Evolutionary conservation across 2,888 invertebrate species (phyloP), one percentile per base, ranked within the genome.

Genomic region (Ichneumon xanthorius): DNA sequence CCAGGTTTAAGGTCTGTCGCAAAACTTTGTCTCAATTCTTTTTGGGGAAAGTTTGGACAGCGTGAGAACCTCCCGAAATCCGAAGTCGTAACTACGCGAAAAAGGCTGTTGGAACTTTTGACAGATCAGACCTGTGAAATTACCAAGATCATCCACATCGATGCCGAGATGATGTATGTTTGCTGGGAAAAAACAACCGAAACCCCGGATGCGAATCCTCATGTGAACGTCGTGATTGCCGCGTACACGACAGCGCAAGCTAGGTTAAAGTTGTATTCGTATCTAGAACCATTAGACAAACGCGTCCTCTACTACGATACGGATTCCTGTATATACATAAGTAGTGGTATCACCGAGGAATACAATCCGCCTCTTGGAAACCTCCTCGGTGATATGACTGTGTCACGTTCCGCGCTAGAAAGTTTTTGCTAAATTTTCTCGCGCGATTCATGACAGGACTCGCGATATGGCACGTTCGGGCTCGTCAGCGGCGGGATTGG

Each of bases 291-390:
- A 9, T 82, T 94, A 4, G 89, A 86, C 7, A 77, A 87, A 37
- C 58, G 91, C 22, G 90, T 90, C 9, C 70, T 94, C 5, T 93
- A 94, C 85, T n/a, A n/a, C n/a, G n/a, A n/a, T n/a, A n/a, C n/a
- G n/a, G n/a, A n/a, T n/a, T n/a, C n/a, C n/a, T n/a, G n/a, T n/a
- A n/a, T n/a, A n/a, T n/a, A n/a, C n/a, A n/a, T 92, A 85, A 70
- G 93, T 68, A 87, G 19, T 90, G 90, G 6, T 83, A 88, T 14
- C 83, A 89, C 0, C 92, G 33, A 5, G 5, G 5, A n/a, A n/a
- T n/a, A n/a, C n/a, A n/a, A n/a, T n/a, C n/a, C n/a, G n/a, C n/a
- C n/a, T n/a, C n/a, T n/a, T 5, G 33, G 92, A 9, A 58, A 76
- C 11, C 91, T 86, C 80, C 76, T 93, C 9, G 91, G 92, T 0